Evolutionary conservation across 2,888 invertebrate genomes (phyloP).

Genomic region (Malthinus seriepunctatus): DNA sequence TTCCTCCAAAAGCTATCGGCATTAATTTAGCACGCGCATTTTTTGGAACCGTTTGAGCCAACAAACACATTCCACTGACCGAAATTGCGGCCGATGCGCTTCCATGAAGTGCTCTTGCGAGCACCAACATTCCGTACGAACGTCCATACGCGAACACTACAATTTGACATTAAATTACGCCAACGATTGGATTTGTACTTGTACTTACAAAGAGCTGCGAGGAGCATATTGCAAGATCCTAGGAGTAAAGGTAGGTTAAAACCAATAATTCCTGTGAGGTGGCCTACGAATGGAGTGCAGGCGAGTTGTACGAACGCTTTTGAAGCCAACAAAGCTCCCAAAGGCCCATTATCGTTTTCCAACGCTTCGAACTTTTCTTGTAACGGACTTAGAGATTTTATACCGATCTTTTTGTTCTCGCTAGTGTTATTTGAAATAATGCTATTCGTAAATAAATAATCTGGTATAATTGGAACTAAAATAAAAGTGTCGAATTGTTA

Average conservation of each 20-base stretch:
- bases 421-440: constrained; percentile 41
- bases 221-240: constrained; percentile 68
- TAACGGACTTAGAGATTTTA: constrained; percentile 50
- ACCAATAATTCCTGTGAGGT: constrained; percentile 66
- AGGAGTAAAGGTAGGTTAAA: constrained; percentile 69
- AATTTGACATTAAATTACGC: neutral
- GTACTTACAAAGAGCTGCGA: constrained; percentile 69
- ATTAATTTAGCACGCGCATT: constrained; percentile 69
- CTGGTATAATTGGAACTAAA: constrained; percentile 80
- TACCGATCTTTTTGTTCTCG: constrained; percentile 30
- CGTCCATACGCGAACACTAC: constrained; percentile 78
- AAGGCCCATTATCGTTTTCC: constrained; percentile 66
- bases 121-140: constrained; percentile 67
- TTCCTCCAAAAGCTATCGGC: constrained; percentile 80
- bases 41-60: constrained; percentile 65
- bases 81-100: constrained; percentile 79
- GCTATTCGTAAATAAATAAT: constrained; percentile 67
- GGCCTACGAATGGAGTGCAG: constrained; percentile 76
- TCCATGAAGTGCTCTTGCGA: constrained; percentile 79
- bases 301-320: constrained; percentile 81
- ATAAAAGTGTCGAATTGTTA: constrained; percentile 30
- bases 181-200: neutral
- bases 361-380: constrained; percentile 52
- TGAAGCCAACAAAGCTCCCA: constrained; percentile 71
- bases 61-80: constrained; percentile 80